These are phyloP conservation scores for Drosophila nigromelanica DNA, from an alignment of 1,140 invertebrate genomes.

Conservation along the genomic window DNA sequence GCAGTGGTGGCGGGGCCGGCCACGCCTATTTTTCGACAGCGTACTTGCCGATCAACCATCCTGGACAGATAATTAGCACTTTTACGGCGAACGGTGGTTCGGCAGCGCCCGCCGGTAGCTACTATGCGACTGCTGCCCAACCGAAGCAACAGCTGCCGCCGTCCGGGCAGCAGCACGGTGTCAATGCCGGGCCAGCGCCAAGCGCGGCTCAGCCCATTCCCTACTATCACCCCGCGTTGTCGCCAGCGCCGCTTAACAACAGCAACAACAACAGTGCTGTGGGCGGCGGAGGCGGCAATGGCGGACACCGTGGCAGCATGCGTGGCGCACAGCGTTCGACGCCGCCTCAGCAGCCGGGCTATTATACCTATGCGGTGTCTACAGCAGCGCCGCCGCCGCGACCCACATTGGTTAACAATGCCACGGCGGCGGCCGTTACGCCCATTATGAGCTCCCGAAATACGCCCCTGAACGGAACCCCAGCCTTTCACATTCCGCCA, in stretches of 20 bases:
- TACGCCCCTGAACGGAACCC: constrained; percentile 45
- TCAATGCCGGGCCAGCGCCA: constrained; percentile 13
- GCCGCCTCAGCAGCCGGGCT: constrained; percentile 53
- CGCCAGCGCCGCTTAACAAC: constrained; percentile 33
- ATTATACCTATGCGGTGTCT: constrained; percentile 37
- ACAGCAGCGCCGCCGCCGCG: constrained; percentile 34
- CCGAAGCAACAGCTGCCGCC: constrained; percentile 51
- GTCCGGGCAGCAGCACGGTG: constrained; percentile 39
- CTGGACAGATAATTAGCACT: constrained; percentile 40
- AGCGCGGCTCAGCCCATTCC: constrained; percentile 28
- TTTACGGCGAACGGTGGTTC: constrained; percentile 48
- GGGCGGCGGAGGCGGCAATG: constrained; percentile 17
- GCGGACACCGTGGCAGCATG: constrained; percentile 45
- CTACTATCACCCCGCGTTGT: constrained; percentile 36
- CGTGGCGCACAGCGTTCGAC: constrained; percentile 43
- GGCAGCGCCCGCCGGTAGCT: constrained; percentile 28
- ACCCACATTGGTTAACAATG: constrained; percentile 34
- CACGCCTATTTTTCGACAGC: constrained; percentile 45
- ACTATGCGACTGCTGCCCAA: constrained; percentile 31
- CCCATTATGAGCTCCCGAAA: constrained; percentile 54
- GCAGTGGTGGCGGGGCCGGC: constrained; percentile 26
- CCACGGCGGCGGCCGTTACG: constrained; percentile 39
- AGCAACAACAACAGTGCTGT: constrained; percentile 19
- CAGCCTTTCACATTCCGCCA: constrained; percentile 42
- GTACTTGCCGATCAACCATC: constrained; percentile 56